These are phyloP conservation scores for Drosophila kambysellisi DNA, from an alignment of 2,888 invertebrate genomes.

Conservation along the genomic window DNA sequence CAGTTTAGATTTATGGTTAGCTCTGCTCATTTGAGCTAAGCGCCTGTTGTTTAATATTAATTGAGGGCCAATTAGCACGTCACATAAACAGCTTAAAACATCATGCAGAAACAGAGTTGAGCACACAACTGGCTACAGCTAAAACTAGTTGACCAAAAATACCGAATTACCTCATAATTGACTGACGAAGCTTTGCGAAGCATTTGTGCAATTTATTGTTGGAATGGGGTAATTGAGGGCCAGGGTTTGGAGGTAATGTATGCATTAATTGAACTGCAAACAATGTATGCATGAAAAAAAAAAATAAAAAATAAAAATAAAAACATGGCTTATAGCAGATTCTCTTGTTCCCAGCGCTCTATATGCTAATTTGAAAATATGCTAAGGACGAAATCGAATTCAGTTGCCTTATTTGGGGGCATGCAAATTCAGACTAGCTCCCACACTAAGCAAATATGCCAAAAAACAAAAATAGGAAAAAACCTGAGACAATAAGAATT, in stretches of 20 bases:
- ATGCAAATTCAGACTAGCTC: slow-evolving; percentile 64
- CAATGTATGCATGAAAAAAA: slow-evolving; percentile 61
- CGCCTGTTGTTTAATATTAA: neutral
- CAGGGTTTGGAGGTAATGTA: slow-evolving; percentile 3
- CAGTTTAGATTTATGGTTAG: neutral
- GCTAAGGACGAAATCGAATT: slow-evolving; percentile 30
- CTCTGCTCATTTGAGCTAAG: neutral
- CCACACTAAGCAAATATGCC: slow-evolving; percentile 8
- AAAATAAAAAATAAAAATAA: slow-evolving; percentile 38
- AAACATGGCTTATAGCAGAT: slow-evolving; percentile 49
- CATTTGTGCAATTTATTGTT: slow-evolving; percentile 8
- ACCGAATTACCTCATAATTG: neutral
- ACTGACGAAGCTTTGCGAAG: neutral
- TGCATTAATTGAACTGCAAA: slow-evolving; percentile 67
- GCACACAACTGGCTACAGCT: neutral
- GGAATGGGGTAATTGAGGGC: neutral
- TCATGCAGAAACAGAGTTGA: neutral
- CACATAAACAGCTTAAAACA: neutral
- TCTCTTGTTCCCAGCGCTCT: slow-evolving; percentile 44
- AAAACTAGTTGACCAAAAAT: neutral
- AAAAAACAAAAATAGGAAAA: neutral
- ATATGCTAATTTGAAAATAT: slow-evolving; percentile 53
- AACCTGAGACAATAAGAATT: slow-evolving; percentile 18
- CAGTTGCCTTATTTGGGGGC: slow-evolving; percentile 49
- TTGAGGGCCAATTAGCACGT: neutral